A percentile compares a stretch with the other conserved stretches of the same genome.
Conservation (phyloP, 2,113 vertebrate species). For the Holacanthus passer region DNA sequence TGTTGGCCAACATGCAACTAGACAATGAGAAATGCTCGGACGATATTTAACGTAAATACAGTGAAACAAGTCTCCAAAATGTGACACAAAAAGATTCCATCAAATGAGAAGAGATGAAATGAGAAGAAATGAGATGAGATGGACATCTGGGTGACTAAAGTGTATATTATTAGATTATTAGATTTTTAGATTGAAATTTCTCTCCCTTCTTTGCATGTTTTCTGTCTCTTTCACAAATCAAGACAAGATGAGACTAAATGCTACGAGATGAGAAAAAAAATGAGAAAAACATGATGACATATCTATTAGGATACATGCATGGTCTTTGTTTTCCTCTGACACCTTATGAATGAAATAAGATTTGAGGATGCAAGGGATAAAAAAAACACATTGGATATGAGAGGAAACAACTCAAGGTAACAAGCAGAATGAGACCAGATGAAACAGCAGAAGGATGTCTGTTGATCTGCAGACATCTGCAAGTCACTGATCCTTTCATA, state of each 20-base stretch:
- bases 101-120: neutral
- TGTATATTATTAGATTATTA: neutral
- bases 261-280: neutral
- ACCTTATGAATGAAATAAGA: neutral
- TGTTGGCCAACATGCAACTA: neutral
- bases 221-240: neutral
- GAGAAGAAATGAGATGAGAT: slow-evolving; percentile 4
- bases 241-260: neutral
- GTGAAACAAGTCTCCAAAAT: neutral
- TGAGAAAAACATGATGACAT: neutral
- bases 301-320: neutral
- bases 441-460: neutral
- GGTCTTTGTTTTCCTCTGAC: no score
- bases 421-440: slow-evolving; percentile 16
- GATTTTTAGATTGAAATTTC: neutral
- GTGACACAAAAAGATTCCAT: no score
- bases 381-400: no score
- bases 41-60: no score
- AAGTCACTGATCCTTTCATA: no score
- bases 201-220: neutral
- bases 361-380: neutral
- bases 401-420: neutral
- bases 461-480: neutral
- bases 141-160: neutral
- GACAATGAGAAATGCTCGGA: neutral